Evolutionary conservation across 2,797 vertebrate species (phyloP).

Genomic region (Novumbra hubbsi): DNA sequence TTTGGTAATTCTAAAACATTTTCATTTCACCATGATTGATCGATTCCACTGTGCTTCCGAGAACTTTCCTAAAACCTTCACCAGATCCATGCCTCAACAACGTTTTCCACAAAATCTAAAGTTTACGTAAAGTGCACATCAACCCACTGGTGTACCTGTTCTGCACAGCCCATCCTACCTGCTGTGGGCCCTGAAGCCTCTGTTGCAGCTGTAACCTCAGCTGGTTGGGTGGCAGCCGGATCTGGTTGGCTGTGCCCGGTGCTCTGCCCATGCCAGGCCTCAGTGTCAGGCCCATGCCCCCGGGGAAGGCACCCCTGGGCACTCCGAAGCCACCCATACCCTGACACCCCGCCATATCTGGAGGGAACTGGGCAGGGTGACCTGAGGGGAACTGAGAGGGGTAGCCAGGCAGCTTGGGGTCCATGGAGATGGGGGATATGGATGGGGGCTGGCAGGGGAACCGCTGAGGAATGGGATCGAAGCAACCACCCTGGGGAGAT

Average conservation of each 20-base stretch:
- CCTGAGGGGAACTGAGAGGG: conserved; percentile 77
- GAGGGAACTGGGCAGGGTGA: conserved; percentile 69
- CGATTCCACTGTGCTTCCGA: too few species aligned
- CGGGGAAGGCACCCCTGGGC: conserved; percentile 78
- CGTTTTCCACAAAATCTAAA: too few species aligned
- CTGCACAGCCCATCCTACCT: conserved; percentile 67
- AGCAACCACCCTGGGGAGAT: conserved; percentile 80
- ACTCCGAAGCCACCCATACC: conserved; percentile 76
- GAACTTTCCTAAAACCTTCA: too few species aligned
- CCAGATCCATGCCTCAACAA: too few species aligned
- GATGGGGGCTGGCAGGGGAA: conserved; percentile 76
- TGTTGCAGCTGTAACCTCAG: conserved; percentile 91
- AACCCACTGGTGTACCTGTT: not conserved
- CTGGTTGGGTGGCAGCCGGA: conserved; percentile 87
- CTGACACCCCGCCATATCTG: conserved; percentile 79
- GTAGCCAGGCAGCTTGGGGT: conserved; percentile 84
- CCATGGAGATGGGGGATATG: conserved; percentile 74
- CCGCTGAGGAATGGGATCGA: conserved; percentile 79
- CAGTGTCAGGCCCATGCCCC: conserved; percentile 72
- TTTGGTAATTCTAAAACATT: too few species aligned
- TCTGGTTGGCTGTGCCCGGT: conserved; percentile 75
- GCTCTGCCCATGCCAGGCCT: conserved; percentile 73
- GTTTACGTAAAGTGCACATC: not conserved
- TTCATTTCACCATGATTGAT: too few species aligned
- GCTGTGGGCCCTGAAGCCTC: conserved; percentile 90